Evolutionary conservation across 2,888 invertebrate genomes (phyloP), one percentile per base, ranked within the genome.

Genomic region (Aphrophora alni): DNA sequence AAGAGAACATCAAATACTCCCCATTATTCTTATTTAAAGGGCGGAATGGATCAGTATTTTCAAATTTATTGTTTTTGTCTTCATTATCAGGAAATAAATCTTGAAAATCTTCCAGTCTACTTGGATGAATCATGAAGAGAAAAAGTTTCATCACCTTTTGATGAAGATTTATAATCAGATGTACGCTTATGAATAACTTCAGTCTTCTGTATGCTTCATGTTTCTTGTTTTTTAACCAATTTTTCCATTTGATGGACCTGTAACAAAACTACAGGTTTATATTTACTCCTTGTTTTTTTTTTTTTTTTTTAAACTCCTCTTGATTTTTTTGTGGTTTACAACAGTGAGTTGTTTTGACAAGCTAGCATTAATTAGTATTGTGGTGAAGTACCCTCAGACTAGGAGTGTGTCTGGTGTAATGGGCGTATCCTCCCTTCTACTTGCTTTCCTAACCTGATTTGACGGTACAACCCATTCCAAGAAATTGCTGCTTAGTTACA

Each of bases 1-100:
- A 72, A 28, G 72, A 28, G 25, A 72, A 72, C 24, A 33, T 26
- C 27, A 72, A 25, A 72, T 72, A 72, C 27, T 72, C 72, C 33
- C 72, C 72, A 28, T 25, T 33, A 10, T 72, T n/a, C 26, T 33
- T 33, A 33, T 72, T 28, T 44, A 44, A 44, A 44, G 8, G 2
- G 12, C 3, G 14, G 2, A 8, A 33, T 8, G 33, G 33, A 44
- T 44, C n/a, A n/a, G n/a, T 44, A 8, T 44, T 44, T 44, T 14
- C 44, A 44, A 17, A 44, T 44, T 44, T 17, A 44, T 44, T 72
- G 1, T 28, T 14, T 33, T 33, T 33, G 12, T 72, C 72, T 72
- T 72, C 33, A 44, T 44, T 44, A 4, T 44, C 44, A 44, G 10
- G 44, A 44, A 44, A 17, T 44, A 44, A 44, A 44, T 44, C 44